Base-by-base conservation (phyloP, 2,888 invertebrate species). In the Lepidocyrtoides sp. region DNA sequence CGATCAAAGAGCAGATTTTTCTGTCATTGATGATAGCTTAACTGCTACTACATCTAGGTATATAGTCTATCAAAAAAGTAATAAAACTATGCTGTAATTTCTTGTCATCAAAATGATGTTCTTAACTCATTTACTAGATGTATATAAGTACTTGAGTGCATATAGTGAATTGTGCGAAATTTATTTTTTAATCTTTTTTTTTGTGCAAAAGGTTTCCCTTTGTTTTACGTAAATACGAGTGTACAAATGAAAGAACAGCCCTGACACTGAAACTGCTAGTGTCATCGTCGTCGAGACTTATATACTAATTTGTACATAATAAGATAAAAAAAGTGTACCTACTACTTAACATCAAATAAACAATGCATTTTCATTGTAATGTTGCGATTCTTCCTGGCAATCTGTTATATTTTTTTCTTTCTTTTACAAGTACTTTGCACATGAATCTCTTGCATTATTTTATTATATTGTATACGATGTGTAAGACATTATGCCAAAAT, bases 231-330 rank as follows among this genome's bases (percentile, higher is more conserved):
- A 51, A 14, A 29, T 10, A 63, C 12, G 17, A 36, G 2, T 36
- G 32, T 36, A n/a, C 36, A 32, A 81, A 23, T 44, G 4, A 79
- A n/a, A 32, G 36, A 81, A 44, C 66, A 86, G 63, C 77, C 77
- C 60, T 77, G 77, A 86, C 86, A 86, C 77, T 86, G 86, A 77
- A 86, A 86, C 23, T 77, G 86, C 86, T 86, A 23, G 60, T 60
- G 77, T 86, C 86, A 86, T 86, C 77, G 63, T 44, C 63, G 77
- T 54, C 54, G 77, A 51, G 72, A 72, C 72, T 60, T 57, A n/a
- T 2, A 44, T 10, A 36, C 4, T 69, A 32, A 57, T 63, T 63
- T 66, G 63, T 41, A 20, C 8, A 66, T 14, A 66, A 29, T 2
- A 23, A 23, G 26, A 0, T 26, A 60, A 60, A 8, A n/a, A 29